Percentiles rank a stretch among this genome's conserved stretches.
Conservation (phyloP, 2,888 invertebrate genomes). For the Hipparchia semele region DNA sequence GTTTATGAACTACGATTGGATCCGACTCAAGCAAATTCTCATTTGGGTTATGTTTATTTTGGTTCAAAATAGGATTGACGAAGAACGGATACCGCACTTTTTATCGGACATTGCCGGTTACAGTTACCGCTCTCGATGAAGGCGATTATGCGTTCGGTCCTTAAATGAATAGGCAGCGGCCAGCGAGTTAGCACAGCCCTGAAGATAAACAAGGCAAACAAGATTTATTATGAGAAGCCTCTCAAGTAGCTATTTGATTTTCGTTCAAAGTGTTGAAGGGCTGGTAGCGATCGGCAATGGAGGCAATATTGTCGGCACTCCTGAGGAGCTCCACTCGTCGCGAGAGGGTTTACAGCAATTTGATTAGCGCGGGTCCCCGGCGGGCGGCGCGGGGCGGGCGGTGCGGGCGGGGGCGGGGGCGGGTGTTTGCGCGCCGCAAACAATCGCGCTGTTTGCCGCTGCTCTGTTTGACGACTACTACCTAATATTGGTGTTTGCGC, state of each 20-base stretch:
- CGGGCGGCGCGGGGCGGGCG: conserved; percentile 19
- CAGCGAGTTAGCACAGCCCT: too few species aligned
- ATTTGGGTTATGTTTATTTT: too few species aligned
- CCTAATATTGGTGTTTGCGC: conserved; percentile 44
- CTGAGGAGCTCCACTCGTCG: conserved; percentile 25
- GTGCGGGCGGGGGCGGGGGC: conserved; percentile 24
- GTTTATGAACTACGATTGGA: too few species aligned
- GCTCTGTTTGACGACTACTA: conserved; percentile 38
- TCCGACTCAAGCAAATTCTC: too few species aligned
- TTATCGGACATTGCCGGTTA: not conserved
- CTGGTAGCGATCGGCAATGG: not conserved
- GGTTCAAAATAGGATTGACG: too few species aligned
- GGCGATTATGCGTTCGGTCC: too few species aligned
- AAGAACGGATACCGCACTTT: too few species aligned
- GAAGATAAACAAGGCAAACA: too few species aligned
- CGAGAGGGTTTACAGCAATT: conserved; percentile 43
- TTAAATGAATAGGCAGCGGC: too few species aligned
- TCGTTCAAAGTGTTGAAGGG: not conserved
- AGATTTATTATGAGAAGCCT: too few species aligned
- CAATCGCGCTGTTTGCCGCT: conserved; percentile 43
- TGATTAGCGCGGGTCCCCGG: conserved; percentile 39
- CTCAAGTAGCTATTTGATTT: not conserved
- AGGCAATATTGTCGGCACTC: not conserved
- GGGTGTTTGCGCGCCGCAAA: conserved; percentile 35
- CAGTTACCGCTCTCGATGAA: not conserved